Percentiles rank a stretch among this genome's conserved stretches.
Evolutionary conservation across 1,140 invertebrate genomes (phyloP).

Genomic region (Coelopa frigida): DNA sequence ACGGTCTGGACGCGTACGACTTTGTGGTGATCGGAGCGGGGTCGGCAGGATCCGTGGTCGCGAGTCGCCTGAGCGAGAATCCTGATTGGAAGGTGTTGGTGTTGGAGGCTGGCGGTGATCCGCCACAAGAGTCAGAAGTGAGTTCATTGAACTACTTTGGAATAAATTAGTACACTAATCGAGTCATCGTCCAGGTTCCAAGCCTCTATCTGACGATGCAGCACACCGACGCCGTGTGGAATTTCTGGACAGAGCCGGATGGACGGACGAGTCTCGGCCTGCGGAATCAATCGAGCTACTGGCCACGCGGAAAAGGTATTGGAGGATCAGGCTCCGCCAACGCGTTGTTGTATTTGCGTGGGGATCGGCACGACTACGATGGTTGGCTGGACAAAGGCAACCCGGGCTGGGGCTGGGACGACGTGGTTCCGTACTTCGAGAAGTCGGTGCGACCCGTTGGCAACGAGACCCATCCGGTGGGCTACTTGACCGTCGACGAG

Average conservation of each 20-base stretch:
- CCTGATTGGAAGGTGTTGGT: slow-evolving; percentile 51
- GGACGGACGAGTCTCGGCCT: slow-evolving; percentile 49
- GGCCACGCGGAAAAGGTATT: slow-evolving; percentile 61
- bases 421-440: slow-evolving; percentile 34
- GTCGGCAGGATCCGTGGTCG: slow-evolving; percentile 56
- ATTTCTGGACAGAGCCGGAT: slow-evolving; percentile 57
- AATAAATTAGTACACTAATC: background rate
- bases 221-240: slow-evolving; percentile 55
- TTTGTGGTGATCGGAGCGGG: slow-evolving; percentile 56
- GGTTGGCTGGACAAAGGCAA: slow-evolving; percentile 58
- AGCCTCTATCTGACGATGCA: slow-evolving; percentile 47
- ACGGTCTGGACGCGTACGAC: slow-evolving; percentile 38
- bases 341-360: slow-evolving; percentile 55
- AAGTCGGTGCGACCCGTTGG: slow-evolving; percentile 20
- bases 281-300: slow-evolving; percentile 50
- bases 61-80: slow-evolving; percentile 51
- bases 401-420: slow-evolving; percentile 29
- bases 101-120: slow-evolving; percentile 55
- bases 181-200: slow-evolving; percentile 46
- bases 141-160: slow-evolving; percentile 5
- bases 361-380: slow-evolving; percentile 32
- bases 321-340: slow-evolving; percentile 75
- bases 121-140: slow-evolving; percentile 48
- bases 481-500: slow-evolving; percentile 15
- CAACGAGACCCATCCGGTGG: slow-evolving; percentile 35